Evolutionary conservation across 2,888 invertebrate genomes (phyloP).

Genomic region (Morpho deidamia): DNA sequence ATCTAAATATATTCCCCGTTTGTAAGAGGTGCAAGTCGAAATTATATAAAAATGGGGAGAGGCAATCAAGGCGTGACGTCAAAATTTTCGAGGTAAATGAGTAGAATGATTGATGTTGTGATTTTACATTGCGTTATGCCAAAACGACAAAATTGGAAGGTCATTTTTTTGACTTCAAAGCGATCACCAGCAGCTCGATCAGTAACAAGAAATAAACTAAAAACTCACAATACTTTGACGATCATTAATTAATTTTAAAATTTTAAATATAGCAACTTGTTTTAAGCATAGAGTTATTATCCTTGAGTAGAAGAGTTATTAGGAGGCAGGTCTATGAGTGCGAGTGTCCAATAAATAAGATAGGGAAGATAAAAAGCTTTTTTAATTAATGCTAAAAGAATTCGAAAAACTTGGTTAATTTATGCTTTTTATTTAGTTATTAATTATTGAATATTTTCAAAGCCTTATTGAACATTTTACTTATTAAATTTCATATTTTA

Average conservation of each 20-base stretch:
- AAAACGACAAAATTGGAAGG: conserved; percentile 49
- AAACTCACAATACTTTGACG: conserved; percentile 5
- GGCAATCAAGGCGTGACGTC: conserved; percentile 58
- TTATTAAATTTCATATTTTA: too few species aligned
- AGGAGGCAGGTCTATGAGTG: too few species aligned
- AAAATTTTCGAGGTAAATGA: conserved; percentile 64
- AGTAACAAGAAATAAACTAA: conserved; percentile 22
- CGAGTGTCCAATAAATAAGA: too few species aligned
- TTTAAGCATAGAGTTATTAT: neutral
- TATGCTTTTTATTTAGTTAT: too few species aligned
- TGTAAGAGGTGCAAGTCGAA: conserved; percentile 36
- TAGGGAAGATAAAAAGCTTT: too few species aligned
- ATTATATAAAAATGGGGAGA: conserved; percentile 58
- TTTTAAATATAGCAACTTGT: neutral
- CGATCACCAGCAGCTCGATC: conserved; percentile 22
- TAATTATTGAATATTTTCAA: too few species aligned
- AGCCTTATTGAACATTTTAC: too few species aligned
- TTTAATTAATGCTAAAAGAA: too few species aligned
- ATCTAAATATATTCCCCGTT: conserved; percentile 23
- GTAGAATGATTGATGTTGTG: conserved; percentile 68
- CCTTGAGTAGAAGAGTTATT: too few species aligned
- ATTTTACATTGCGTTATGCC: conserved; percentile 53
- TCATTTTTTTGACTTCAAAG: conserved; percentile 36
- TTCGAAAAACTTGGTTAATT: too few species aligned
- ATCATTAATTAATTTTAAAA: conserved; percentile 15